Evolutionary conservation across 1,140 invertebrate genomes (phyloP).

Genomic region (Nephila pilipes): DNA sequence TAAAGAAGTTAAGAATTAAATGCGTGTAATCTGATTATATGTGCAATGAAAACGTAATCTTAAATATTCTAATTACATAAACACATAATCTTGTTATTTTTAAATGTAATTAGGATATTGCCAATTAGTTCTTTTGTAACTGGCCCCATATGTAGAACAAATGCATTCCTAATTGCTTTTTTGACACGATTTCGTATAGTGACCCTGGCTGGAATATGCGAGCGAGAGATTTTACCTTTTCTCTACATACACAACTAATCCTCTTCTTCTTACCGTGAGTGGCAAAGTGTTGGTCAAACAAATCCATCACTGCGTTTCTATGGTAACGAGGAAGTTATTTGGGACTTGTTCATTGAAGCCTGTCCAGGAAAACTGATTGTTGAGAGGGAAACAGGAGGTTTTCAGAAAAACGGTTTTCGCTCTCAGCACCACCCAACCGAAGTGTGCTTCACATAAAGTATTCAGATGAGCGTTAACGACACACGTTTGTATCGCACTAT

Average conservation of each 20-base stretch:
- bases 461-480: neutral
- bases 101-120: too few species aligned
- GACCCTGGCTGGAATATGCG: neutral
- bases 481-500: neutral
- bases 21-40: too few species aligned
- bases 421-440: neutral
- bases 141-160: neutral
- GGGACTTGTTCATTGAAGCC: slow-evolving; percentile 60
- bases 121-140: neutral
- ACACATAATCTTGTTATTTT: too few species aligned
- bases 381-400: slow-evolving; percentile 18
- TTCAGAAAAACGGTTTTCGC: neutral
- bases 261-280: neutral
- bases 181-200: neutral
- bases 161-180: neutral
- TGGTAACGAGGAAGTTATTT: slow-evolving; percentile 65
- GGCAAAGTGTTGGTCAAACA: neutral
- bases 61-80: too few species aligned
- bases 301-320: slow-evolving; percentile 22
- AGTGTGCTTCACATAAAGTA: neutral
- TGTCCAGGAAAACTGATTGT: slow-evolving; percentile 39
- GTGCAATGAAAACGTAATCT: too few species aligned
- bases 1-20: too few species aligned
- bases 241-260: slow-evolving; percentile 18
- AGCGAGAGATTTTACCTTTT: neutral